A percentile compares a stretch with the other conserved stretches of the same genome.
Conservation (phyloP, 2,113 vertebrate species). For the Illadopsis cleaveri region DNA sequence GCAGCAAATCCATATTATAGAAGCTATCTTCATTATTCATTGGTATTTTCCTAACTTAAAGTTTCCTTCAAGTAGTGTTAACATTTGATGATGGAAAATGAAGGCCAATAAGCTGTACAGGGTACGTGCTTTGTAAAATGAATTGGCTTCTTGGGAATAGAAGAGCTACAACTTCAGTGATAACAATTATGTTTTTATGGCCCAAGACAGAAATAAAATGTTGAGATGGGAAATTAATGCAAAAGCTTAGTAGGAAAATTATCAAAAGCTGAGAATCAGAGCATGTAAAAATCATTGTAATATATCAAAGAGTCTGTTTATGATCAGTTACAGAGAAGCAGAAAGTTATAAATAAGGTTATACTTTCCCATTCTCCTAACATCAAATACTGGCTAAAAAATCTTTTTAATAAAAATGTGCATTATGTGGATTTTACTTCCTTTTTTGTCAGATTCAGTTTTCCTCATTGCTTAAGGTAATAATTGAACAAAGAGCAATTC, state of each 20-base stretch:
- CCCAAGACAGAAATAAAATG: slow-evolving; percentile 40
- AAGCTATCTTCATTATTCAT: slow-evolving; percentile 33
- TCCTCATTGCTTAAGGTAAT: not conserved
- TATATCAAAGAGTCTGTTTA: not conserved
- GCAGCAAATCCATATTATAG: not conserved
- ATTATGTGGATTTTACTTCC: not conserved
- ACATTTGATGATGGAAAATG: slow-evolving; percentile 44
- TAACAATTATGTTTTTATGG: slow-evolving; percentile 61
- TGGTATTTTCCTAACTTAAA: slow-evolving; percentile 38
- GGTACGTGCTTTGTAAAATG: slow-evolving; percentile 4
- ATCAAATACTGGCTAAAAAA: not conserved
- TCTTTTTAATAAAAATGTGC: not conserved
- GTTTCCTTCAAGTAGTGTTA: slow-evolving; percentile 45
- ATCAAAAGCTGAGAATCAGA: not conserved
- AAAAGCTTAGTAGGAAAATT: slow-evolving; percentile 18
- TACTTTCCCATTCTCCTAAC: not conserved
- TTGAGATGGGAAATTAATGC: slow-evolving; percentile 52
- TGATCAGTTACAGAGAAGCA: not conserved
- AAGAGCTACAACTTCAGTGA: slow-evolving; percentile 5
- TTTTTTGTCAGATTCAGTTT: not conserved
- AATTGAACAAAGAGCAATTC: not conserved
- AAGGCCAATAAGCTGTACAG: slow-evolving; percentile 12
- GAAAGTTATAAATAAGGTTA: not conserved
- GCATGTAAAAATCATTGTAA: not conserved
- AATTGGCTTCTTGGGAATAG: slow-evolving; percentile 6